Evolutionary conservation across 2,797 vertebrate species (phyloP), one percentile per base, ranked within the genome.

Genomic region (Periophthalmus magnuspinnatus): DNA sequence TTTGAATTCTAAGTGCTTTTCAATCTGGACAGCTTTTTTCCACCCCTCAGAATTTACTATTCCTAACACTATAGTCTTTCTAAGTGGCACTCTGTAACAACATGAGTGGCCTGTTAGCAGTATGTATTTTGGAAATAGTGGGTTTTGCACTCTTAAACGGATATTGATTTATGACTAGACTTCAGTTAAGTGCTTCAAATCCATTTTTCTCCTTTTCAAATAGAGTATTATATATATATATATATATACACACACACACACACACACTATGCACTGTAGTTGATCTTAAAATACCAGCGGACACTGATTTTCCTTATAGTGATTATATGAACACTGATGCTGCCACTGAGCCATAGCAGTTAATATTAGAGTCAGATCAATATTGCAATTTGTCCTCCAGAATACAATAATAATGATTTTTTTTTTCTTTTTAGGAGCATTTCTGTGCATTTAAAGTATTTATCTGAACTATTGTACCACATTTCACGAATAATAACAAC

Each of bases 101-200:
- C 1, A 22, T 19, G 36, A 41, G 58, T n/a, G 33, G 58, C 11
- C 34, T 41, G 34, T 60, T 19, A 38, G 34, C 58, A 36, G 8
- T 22, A 13, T 62, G 19, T 13, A 41, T 62, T 61, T 62, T 45
- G 22, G 41, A 64, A 64, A 64, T 19, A 47, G 61, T 63, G 21
- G 59, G 34, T 41, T 38, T 61, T 41, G n/a, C 7, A 8, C 4
- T 22, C 10, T 41, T 47, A 63, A 47, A 28, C 7, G 13, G 6
- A 34, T 61, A 61, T 63, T 63, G 36, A 63, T 63, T 63, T 45
- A 41, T 63, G 19, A 5, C 38, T 24, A 16, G 36, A 41, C 38
- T 63, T 28, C 5, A 22, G 34, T 61, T 36, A 63, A 47, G 21
- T 61, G 61, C 22, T 47, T 63, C 21, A 13, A 36, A 61, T 61